Evolutionary conservation across 2,113 vertebrate species (phyloP).

Genomic region (Elephas maximus): DNA sequence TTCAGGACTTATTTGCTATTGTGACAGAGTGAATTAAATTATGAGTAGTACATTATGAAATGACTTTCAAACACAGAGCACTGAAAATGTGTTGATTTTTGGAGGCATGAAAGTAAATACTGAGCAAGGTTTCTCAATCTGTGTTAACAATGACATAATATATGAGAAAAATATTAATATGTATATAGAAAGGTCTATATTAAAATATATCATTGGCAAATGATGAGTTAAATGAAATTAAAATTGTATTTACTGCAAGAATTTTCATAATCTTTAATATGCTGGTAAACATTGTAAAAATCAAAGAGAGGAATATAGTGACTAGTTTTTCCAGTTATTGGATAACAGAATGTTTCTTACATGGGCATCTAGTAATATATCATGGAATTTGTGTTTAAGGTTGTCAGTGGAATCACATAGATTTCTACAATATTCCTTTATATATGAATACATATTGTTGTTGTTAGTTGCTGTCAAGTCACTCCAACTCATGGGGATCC

Average conservation of each 20-base stretch:
- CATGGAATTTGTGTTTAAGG: background rate
- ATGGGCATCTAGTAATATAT: background rate
- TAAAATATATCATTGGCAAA: constrained; percentile 7
- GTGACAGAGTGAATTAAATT: background rate
- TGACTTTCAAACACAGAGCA: background rate
- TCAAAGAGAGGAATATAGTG: background rate
- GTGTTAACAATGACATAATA: background rate
- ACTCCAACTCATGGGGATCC: too few species aligned
- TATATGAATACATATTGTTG: background rate
- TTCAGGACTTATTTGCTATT: background rate
- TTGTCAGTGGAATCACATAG: background rate
- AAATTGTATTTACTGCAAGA: background rate
- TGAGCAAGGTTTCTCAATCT: background rate
- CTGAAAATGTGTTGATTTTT: background rate
- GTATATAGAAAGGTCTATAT: background rate
- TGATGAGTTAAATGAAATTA: background rate
- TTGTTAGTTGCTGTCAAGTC: too few species aligned
- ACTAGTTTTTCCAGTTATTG: background rate
- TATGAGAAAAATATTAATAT: background rate
- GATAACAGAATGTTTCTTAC: background rate
- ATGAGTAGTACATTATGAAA: background rate
- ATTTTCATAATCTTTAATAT: background rate
- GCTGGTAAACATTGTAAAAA: background rate
- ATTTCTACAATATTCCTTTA: background rate
- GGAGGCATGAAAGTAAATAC: background rate